phyloP scores from a whole-genome alignment of 2,888 invertebrate genomes.

The Trimorus sp. region DNA sequence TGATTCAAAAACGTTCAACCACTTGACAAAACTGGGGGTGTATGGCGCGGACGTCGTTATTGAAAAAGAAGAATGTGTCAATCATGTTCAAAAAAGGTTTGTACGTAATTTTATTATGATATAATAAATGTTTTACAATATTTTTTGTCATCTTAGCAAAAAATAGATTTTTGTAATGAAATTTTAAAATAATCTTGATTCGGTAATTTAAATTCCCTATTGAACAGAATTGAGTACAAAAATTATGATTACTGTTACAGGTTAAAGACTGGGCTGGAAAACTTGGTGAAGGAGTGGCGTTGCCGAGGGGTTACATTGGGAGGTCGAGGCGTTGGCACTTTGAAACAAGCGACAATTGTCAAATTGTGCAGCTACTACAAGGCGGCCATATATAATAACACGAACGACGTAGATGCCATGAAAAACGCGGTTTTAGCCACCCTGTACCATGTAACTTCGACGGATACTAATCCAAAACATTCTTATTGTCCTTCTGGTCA shows the following conservation, averaged over 20 bases:
- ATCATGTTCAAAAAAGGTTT: slow-evolving; percentile 13
- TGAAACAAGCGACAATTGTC: slow-evolving; percentile 5
- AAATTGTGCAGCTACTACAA: slow-evolving; percentile 6
- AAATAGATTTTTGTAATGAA: background rate
- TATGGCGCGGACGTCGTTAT: slow-evolving; percentile 12
- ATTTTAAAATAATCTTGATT: no score
- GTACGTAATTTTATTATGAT: background rate
- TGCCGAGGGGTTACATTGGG: slow-evolving; percentile 4
- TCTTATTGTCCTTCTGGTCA: no score
- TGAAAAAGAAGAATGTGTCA: slow-evolving; percentile 15
- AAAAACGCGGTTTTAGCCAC: background rate
- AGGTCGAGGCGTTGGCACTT: background rate
- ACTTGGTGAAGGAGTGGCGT: background rate
- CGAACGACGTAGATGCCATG: background rate
- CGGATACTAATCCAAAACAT: no score
- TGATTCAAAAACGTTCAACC: slow-evolving; percentile 16
- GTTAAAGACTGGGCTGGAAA: slow-evolving; percentile 12
- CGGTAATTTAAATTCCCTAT: no score
- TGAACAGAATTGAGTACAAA: no score
- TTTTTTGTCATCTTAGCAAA: background rate
- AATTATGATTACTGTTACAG: background rate
- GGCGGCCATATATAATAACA: slow-evolving; percentile 10
- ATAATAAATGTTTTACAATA: background rate
- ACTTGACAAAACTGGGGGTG: slow-evolving; percentile 5
- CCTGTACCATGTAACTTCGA: no score